Base-by-base conservation (phyloP, 2,888 invertebrate genomes). In the Ophonus ardosiacus region DNA sequence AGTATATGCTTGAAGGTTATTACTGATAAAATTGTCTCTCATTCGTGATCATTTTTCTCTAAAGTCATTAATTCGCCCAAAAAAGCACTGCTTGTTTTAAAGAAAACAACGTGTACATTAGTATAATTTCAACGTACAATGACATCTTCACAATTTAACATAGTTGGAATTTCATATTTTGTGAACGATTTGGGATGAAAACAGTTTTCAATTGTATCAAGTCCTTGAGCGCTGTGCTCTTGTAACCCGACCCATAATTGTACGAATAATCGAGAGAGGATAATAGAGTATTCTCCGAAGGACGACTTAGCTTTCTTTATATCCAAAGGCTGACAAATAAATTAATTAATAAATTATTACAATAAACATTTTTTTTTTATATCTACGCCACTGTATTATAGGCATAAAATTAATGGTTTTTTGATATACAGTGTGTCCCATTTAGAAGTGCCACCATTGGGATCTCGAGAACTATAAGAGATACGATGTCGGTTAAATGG, bases 231-330 rank as follows among this genome's bases (percentile, higher is more conserved):
- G 61, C 87, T 87, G 59, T 90, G 88, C 85, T 87, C 87, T 1
- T 88, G 88, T 24, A 90, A 80, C 18, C 90, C 90, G 24, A 90
- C 85, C 89, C 90, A 91, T 38, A 90, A 74, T 31, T 88, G 87
- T 0, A 89, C 74, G 13, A 89, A 89, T 76, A 90, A 86, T 87
- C 90, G 90, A 71, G 68, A 85, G 18, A 17, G n/a, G 6, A 85
- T 51, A n/a, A 24, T 17, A 1, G 83, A 74, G 59, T 21, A 31
- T 68, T 81, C 71, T 4, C 61, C 61, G 38, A 61, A 61, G 4
- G 31, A 15, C 21, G n/a, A 24, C 51, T 15, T 65, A 21, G 15
- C 13, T 56, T 68, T 56, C 7, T 65, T 43, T 68, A 65, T 51
- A 31, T 65, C 15, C 18, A 51, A 10, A 21, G 51, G 61, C 56